Evolutionary conservation across 2,888 invertebrate species (phyloP), one percentile per base, ranked within the genome.

Genomic region (Halictus ligatus): DNA sequence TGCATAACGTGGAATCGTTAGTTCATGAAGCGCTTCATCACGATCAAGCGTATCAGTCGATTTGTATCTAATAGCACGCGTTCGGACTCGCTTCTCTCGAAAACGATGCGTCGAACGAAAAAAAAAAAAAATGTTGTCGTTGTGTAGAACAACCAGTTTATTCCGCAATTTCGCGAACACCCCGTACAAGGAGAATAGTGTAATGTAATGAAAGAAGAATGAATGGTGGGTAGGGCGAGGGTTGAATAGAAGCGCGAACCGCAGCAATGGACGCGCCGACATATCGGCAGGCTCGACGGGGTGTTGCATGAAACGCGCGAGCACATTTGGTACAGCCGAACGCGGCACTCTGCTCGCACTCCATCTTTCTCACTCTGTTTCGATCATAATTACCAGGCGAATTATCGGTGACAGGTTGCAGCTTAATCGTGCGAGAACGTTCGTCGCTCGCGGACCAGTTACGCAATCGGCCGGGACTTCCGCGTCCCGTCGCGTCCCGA

Each of bases 331-430:
- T 21, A 35, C 0, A 40, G 21, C 40, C 21, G 4, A n/a, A 21
- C n/a, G 21, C 35, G 21, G 35, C 67, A 21, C 21, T 40, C 40
- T 5, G 69, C 40, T 18, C 69, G 10, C 67, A 43, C 12, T 43
- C 71, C 21, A 69, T 40, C 21, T 54, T 48, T 48, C 64, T 72
- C 35, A 43, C 77, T 69, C 58, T 25, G 58, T 69, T 78, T 76
- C 83, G 78, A 78, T 78, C 83, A 74, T 83, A 83, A 86, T 86
- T 83, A 83, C 86, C 87, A 46, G 58, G 3, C 67, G 87, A 80
- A 87, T 86, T 80, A 80, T 87, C 87, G 80, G 74, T 40, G 80
- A 78, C 78, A 75, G 72, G 75, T 54, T n/a, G 81, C 29, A 40
- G 86, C 78, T 78, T 81, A 85, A 86, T 86, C 86, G 72, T 77